Evolutionary conservation across 2,113 vertebrate genomes (phyloP), one percentile per base, ranked within the genome.

Genomic region (Electrona antarctica): DNA sequence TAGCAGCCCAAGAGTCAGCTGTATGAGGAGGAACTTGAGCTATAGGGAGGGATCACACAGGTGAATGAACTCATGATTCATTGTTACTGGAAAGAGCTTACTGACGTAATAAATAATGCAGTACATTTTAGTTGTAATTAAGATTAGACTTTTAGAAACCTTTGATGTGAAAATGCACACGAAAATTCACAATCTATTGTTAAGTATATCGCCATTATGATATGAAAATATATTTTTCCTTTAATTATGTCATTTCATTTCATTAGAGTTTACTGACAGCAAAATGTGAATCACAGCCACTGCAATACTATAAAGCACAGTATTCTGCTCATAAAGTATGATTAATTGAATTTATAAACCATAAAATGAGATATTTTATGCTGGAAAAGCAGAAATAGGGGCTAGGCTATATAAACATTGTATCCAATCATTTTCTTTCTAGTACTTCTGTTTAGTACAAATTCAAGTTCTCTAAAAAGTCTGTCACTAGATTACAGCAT

Each of bases 281-380:
- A 33, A 11, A 6, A 21, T 57, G 56, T 62, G 64, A 69, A 72
- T 79, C 68, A 74, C 54, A 11, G 5, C 50, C 0, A 13, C 69
- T 62, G 6, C 52, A 71, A 79, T 41, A 73, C 59, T 79, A 75
- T 21, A 56, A 41, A 41, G 45, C 4, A 60, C 46, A 51, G 52
- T 12, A 55, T 41, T 41, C 33, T 41, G 5, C 33, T 41, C 33
- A 48, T 0, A 21, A 7, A 56, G 71, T 41, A 41, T 41, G 33
- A 41, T 13, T 8, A 56, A 15, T 14, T 33, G 8, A 15, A 13
- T 58, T 41, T 29, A 54, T 13, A 54, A 54, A 11, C 13, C 2
- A 54, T 54, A 54, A 13, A 54, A 54, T 54, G 2, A 54, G 3
- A 6, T n/a, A 54, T n/a, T 54, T 54, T 12, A 54, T 54, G 13